phyloP scores from a whole-genome alignment of 2,888 invertebrate species.

The Adineta ricciae region DNA sequence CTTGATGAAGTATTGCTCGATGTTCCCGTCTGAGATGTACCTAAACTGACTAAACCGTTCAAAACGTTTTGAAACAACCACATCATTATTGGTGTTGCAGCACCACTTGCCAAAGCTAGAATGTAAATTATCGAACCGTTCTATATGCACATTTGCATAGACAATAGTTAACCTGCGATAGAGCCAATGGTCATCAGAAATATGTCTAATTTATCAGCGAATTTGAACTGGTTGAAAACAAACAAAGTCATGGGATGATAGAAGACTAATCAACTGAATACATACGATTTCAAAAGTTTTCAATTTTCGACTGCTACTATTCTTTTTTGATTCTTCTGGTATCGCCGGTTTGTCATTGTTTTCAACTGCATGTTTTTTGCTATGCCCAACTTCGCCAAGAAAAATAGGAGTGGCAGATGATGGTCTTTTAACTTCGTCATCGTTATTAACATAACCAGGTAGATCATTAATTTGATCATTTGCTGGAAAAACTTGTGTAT shows the following conservation, averaged over 20 bases:
- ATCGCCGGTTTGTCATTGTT: too few species aligned
- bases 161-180: neutral
- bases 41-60: neutral
- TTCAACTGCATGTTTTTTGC: too few species aligned
- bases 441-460: too few species aligned
- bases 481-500: too few species aligned
- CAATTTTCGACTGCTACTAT: neutral
- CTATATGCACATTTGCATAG: neutral
- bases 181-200: neutral
- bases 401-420: too few species aligned
- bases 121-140: neutral
- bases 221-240: neutral
- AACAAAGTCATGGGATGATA: neutral
- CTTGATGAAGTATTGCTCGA: neutral
- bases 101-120: neutral
- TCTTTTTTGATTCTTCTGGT: too few species aligned
- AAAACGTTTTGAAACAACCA: neutral
- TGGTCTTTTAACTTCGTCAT: too few species aligned
- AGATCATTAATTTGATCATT: too few species aligned
- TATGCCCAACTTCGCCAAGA: too few species aligned
- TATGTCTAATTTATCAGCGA: neutral
- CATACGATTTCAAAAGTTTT: neutral
- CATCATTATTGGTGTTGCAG: neutral
- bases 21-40: too few species aligned
- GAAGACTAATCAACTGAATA: neutral